Percentiles rank a stretch among this genome's conserved stretches.
Conservation (phyloP, 1,140 invertebrate genomes). For the Nilaparvata lugens region DNA sequence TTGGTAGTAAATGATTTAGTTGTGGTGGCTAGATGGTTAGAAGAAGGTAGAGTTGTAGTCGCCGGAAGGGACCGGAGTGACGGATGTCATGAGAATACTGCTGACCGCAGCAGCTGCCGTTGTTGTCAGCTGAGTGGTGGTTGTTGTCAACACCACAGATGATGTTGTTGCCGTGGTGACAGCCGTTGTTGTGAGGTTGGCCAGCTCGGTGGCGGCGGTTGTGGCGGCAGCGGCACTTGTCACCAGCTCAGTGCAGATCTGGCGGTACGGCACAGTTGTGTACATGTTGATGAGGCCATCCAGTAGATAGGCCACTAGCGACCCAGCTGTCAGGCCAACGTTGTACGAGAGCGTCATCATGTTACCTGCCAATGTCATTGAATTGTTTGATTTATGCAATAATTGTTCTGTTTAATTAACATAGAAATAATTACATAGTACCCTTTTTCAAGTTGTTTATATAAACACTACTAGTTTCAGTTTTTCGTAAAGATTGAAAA, state of each 20-base stretch:
- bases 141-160: slow-evolving; percentile 9
- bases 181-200: slow-evolving; percentile 9
- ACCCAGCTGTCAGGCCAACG: slow-evolving; percentile 71
- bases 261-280: slow-evolving; percentile 34
- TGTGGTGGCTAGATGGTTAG: too few species aligned
- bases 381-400: too few species aligned
- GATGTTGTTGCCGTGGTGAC: slow-evolving; percentile 25
- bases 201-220: neutral
- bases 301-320: slow-evolving; percentile 70
- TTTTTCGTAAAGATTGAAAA: too few species aligned
- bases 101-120: slow-evolving; percentile 7
- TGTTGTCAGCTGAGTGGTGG: slow-evolving; percentile 5
- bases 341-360: slow-evolving; percentile 89
- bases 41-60: too few species aligned
- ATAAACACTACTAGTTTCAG: too few species aligned
- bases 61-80: too few species aligned
- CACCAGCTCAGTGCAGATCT: slow-evolving; percentile 21
- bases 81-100: too few species aligned
- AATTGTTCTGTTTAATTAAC: too few species aligned
- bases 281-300: slow-evolving; percentile 60
- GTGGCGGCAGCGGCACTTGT: slow-evolving; percentile 19
- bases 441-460: too few species aligned
- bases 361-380: too few species aligned
- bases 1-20: too few species aligned
- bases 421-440: too few species aligned